Percentiles rank a stretch among this genome's conserved stretches.
phyloP scores from a whole-genome alignment of 2,797 vertebrate species.

The Rhinoraja longicauda region DNA sequence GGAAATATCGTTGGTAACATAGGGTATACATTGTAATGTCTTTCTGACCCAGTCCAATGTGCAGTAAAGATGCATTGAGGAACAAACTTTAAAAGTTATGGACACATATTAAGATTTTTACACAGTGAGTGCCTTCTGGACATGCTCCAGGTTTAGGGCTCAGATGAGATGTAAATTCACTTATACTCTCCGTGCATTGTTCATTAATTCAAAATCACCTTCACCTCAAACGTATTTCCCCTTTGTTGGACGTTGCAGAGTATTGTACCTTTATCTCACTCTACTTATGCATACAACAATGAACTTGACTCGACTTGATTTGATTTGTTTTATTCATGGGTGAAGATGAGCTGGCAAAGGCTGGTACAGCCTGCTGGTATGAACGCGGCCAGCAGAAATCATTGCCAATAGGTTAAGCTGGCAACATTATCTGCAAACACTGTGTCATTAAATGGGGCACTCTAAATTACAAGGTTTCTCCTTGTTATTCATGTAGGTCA shows the following conservation, averaged over 20 bases:
- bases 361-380: no score
- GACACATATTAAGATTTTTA: neutral
- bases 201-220: neutral
- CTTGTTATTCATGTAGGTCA: neutral
- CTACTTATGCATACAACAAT: no score
- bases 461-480: neutral
- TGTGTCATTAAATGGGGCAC: neutral
- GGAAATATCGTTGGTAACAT: neutral
- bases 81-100: neutral
- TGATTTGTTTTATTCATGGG: no score
- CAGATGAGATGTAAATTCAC: neutral
- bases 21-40: neutral
- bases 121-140: neutral
- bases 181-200: neutral
- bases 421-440: neutral
- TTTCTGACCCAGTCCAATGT: neutral
- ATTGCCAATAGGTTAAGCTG: no score
- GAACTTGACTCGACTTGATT: no score
- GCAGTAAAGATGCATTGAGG: neutral
- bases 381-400: no score
- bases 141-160: neutral
- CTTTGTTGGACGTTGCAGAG: neutral
- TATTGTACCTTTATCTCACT: no score
- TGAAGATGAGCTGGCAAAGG: no score
- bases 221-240: neutral